Base-by-base conservation (phyloP, 2,113 vertebrate genomes). In the Oxyura jamaicensis region DNA sequence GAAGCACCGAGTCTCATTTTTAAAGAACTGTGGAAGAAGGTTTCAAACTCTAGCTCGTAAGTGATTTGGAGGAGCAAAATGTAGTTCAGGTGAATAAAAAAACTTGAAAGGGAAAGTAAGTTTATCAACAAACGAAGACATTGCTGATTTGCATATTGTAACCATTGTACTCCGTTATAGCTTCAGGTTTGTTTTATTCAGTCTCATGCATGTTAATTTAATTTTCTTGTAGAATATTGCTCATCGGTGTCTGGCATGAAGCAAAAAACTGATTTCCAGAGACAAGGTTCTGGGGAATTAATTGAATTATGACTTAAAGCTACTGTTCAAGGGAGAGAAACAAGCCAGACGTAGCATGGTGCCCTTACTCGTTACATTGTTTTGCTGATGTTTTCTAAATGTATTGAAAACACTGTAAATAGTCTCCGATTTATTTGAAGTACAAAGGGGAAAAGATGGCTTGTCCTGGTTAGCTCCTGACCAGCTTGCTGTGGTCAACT, bases 11-110 rank as follows among this genome's bases (percentile, higher is more conserved):
- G 73, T 48, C 84, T 92, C 42, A 83, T 85, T 94, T 85, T 39
- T 88, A 62, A 90, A 88, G 90, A 60, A 80, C 25, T 86, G 85
- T 11, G 0, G 20, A 76, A 93, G 90, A 85, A 69, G 44, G 71
- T 95, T 91, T 91, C 83, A 93, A 76, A 86, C 86, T 71, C 69
- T 88, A 90, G 79, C 79, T 91, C 3, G 12, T 94, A 90, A 96
- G 88, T 83, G 91, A 83, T 4, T 3, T 28, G 50, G 46, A 95
- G n/a, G 63, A 76, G 71, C 82, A 59, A 80, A 94, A 59, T 33
- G 17, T 67, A 88, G 72, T 58, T 83, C 79, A 86, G 72, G 9
- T 91, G 85, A 93, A 86, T 71, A 48, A 58, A 79, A 60, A 35
- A 12, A 83, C 62, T 20, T 73, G 19, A 77, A 60, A 86, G 94